These are phyloP conservation scores for Bombus huntii DNA, from an alignment of 1,140 invertebrate genomes.

Conservation along the genomic window DNA sequence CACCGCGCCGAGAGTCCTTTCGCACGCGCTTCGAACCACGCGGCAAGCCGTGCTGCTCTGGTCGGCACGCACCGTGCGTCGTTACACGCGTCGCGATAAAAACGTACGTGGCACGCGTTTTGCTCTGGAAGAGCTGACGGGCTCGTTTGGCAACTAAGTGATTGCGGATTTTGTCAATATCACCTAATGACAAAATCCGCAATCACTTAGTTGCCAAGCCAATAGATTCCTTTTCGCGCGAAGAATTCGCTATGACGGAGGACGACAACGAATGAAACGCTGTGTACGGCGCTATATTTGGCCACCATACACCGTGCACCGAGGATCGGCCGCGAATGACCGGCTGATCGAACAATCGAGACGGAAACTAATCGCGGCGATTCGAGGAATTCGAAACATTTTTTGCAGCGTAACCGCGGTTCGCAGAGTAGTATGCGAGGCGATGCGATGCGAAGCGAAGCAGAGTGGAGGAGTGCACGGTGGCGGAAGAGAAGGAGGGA, in stretches of 20 bases:
- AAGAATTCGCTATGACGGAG: no score
- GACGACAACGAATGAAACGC: not conserved
- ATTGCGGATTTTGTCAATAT: no score
- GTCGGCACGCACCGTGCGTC: no score
- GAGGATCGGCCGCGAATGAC: not conserved
- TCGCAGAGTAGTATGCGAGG: slow-evolving; percentile 1
- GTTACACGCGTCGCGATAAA: no score
- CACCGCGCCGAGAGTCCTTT: slow-evolving; percentile 33
- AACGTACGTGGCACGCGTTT: no score
- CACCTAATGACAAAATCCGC: no score
- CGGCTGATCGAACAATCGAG: slow-evolving; percentile 62
- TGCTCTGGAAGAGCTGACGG: no score
- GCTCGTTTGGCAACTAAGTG: no score
- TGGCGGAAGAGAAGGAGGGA: not conserved
- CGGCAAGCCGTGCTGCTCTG: not conserved
- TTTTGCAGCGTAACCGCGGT: slow-evolving; percentile 50
- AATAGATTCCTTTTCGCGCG: no score
- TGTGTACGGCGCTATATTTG: no score
- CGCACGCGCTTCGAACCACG: slow-evolving; percentile 31
- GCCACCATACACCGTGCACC: no score
- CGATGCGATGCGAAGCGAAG: not conserved
- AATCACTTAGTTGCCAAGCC: no score
- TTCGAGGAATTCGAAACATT: slow-evolving; percentile 70
- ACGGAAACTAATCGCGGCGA: slow-evolving; percentile 67
- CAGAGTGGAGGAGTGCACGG: not conserved